These are phyloP conservation scores for Rhadina sibilatrix DNA, from an alignment of 2,113 vertebrate genomes.

Conservation along the genomic window DNA sequence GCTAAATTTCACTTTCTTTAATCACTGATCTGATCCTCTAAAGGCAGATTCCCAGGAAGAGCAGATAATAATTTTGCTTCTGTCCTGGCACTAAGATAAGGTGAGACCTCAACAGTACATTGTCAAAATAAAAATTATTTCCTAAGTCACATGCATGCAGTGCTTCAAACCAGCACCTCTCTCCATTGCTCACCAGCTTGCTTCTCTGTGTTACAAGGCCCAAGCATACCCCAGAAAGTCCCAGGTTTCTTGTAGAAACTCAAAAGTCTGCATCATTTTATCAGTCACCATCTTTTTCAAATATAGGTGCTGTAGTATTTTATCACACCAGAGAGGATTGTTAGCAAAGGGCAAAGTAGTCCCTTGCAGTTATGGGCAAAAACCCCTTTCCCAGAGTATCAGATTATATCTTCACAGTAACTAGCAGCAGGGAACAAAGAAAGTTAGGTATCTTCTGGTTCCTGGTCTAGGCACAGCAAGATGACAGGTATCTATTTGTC, in stretches of 20 bases:
- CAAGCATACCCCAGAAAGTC: accelerated
- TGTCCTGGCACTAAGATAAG: neutral
- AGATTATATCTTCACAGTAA: neutral
- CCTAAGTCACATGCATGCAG: neutral
- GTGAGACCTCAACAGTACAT: neutral
- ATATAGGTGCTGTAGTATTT: neutral
- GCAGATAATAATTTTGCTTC: neutral
- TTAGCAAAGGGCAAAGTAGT: neutral
- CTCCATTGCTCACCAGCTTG: neutral
- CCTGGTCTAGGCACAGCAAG: neutral
- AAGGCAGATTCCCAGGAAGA: neutral
- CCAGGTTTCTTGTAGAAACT: neutral
- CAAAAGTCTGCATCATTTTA: neutral
- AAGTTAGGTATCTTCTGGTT: neutral
- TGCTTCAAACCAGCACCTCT: neutral
- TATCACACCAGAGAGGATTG: neutral
- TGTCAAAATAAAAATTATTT: neutral
- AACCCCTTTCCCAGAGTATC: neutral
- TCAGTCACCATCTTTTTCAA: neutral
- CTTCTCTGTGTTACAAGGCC: neutral
- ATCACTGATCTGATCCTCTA: neutral
- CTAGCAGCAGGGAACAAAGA: neutral
- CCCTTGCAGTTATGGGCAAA: neutral
- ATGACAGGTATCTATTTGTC: neutral
- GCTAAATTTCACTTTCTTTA: neutral